Evolutionary conservation across 92 coral and sea anemone species (phyloP), one percentile per base, ranked within the genome.

Genomic region (Phymanthus crucifer): DNA sequence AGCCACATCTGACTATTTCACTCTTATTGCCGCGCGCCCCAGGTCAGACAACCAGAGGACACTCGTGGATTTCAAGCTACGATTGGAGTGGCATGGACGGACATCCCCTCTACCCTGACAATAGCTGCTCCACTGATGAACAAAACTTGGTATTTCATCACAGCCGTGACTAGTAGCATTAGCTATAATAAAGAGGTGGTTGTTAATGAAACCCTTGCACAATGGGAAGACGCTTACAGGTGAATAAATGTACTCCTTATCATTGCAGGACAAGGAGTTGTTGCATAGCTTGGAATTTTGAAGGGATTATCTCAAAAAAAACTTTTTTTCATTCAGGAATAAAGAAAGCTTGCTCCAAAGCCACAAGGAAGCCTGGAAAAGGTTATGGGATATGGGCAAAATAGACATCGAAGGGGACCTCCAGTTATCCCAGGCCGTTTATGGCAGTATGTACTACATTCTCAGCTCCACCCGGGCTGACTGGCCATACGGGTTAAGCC

Each of bases 401-500:
- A 84, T 92, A 54, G 97, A 92, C 26, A 85, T 89, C 68, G 97
- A 89, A 71, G 97, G 97, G 35, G 75, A 92, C 74, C 76, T 92
- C 27, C 70, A 92, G 75, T 82, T 92, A 71, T 87, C 97, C 35
- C 93, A 92, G 82, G 85, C 97, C 24, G 90, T 89, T 71, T 79
- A 89, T 50, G 87, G 93, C 26, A 92, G 97, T 48, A 73, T 89
- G 97, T 92, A 89, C 82, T 89, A 89, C 84, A 92, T 92, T 14
- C 91, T 92, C 58, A 92, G 97, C 79, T 92, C 97, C 52, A 92
- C 90, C 71, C 88, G 97, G 35, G 83, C 79, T 46, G 97, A 92
- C 84, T 92, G 97, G 97, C 89, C 97, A 73, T 84, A 83, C 77
- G 97, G 93, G 54, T 78, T 92, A 77, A 92, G 97, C 64, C 97